A percentile compares a stretch with the other conserved stretches of the same genome.
These are phyloP conservation scores for Andrena flavipes DNA, from an alignment of 2,888 invertebrate species.

Conservation along the genomic window DNA sequence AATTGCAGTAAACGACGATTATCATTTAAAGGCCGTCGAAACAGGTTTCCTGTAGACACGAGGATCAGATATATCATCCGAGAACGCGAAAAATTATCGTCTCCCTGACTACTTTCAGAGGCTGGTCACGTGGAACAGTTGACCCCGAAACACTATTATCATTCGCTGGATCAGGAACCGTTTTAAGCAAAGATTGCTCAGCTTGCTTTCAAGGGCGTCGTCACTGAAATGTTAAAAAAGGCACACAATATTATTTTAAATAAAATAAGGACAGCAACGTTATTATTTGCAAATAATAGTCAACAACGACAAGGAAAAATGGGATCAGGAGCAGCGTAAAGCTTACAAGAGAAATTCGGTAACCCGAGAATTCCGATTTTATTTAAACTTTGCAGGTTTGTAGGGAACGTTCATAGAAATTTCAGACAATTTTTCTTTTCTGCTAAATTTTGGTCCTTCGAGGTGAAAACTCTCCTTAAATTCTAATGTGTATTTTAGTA, in stretches of 20 bases:
- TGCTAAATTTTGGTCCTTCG: too few species aligned
- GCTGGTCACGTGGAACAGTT: slow-evolving; percentile 40
- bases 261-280: neutral
- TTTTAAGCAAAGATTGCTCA: slow-evolving; percentile 21
- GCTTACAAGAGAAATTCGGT: too few species aligned
- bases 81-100: slow-evolving; percentile 30
- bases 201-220: neutral
- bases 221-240: neutral
- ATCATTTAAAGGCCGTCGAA: slow-evolving; percentile 51
- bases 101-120: slow-evolving; percentile 25
- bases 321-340: too few species aligned
- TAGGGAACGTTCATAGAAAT: too few species aligned
- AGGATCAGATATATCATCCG: slow-evolving; percentile 38
- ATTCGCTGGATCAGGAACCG: slow-evolving; percentile 25
- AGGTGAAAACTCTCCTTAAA: too few species aligned
- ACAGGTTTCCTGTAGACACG: slow-evolving; percentile 61
- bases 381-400: too few species aligned
- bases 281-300: too few species aligned
- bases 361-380: too few species aligned
- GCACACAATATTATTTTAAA: neutral
- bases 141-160: slow-evolving; percentile 51
- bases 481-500: too few species aligned
- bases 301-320: too few species aligned
- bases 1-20: slow-evolving; percentile 41
- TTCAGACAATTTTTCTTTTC: too few species aligned